These are phyloP conservation scores for Drosophila bunnanda DNA, from an alignment of 2,888 invertebrate species.

Conservation along the genomic window DNA sequence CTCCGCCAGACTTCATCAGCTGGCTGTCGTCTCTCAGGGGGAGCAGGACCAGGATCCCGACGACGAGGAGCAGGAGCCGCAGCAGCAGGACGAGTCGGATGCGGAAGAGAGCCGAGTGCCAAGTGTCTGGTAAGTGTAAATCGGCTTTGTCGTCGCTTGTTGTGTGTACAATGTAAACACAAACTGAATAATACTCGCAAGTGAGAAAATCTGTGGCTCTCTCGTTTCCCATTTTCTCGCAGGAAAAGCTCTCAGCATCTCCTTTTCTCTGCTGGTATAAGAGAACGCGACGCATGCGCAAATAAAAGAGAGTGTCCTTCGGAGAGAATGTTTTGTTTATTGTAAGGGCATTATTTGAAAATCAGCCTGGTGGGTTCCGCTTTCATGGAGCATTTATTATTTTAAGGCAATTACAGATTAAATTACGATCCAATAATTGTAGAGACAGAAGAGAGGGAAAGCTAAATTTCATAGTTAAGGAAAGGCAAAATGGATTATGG, in stretches of 20 bases:
- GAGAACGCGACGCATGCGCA: slow-evolving; percentile 64
- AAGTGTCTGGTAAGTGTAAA: slow-evolving; percentile 45
- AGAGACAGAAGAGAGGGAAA: neutral
- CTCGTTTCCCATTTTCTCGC: slow-evolving; percentile 14
- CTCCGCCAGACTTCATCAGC: slow-evolving; percentile 56
- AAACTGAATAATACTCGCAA: slow-evolving; percentile 52
- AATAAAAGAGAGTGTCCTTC: slow-evolving; percentile 1
- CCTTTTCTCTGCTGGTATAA: slow-evolving; percentile 28
- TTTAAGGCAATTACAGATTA: slow-evolving; percentile 6
- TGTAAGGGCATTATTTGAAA: slow-evolving; percentile 59
- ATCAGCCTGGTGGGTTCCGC: slow-evolving; percentile 54
- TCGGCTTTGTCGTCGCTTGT: slow-evolving; percentile 53
- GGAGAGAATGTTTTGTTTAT: slow-evolving; percentile 52
- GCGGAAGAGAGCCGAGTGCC: slow-evolving; percentile 40
- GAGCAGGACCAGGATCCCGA: slow-evolving; percentile 5
- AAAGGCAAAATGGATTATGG: neutral
- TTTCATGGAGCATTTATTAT: slow-evolving; percentile 12
- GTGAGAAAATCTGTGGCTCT: slow-evolving; percentile 28
- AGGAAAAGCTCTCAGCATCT: slow-evolving; percentile 27
- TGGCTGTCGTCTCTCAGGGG: slow-evolving; percentile 44
- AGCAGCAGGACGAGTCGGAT: neutral
- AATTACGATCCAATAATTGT: slow-evolving; percentile 4
- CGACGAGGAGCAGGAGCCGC: neutral
- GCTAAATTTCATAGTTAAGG: neutral
- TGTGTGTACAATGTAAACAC: slow-evolving; percentile 66